Percentiles rank a stretch among this genome's conserved stretches.
Conservation (phyloP, 2,113 vertebrate genomes). For the Ochotona princeps region DNA sequence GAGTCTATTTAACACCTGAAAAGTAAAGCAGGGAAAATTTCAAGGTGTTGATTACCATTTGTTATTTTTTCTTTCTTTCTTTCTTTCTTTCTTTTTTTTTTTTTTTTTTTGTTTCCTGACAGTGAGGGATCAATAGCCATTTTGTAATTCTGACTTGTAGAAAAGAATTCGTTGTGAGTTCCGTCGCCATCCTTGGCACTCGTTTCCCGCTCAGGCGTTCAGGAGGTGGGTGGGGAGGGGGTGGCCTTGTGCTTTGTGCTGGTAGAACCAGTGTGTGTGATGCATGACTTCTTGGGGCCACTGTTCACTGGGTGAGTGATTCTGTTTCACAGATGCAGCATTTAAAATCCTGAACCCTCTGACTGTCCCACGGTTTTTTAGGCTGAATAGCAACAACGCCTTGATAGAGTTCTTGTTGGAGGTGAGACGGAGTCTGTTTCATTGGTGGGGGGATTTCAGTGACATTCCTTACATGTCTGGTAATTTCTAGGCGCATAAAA, state of each 20-base stretch:
- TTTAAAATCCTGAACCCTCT: conserved; percentile 99
- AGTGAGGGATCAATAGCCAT: conserved; percentile 19
- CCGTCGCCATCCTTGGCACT: neutral
- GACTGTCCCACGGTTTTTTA: conserved; percentile 96
- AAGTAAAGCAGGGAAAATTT: conserved; percentile 43
- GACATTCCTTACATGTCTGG: conserved; percentile 44
- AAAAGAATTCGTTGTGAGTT: neutral
- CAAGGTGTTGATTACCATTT: neutral
- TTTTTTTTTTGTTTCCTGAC: conserved; percentile 37
- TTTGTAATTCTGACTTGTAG: neutral
- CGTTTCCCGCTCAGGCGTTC: neutral
- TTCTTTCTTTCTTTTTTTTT: conserved; percentile 10
- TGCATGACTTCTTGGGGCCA: conserved; percentile 49
- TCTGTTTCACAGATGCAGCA: conserved; percentile 94
- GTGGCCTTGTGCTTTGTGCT: neutral
- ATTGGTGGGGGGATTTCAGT: conserved; percentile 39
- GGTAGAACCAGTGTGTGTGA: neutral
- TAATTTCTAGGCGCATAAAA: conserved; percentile 74
- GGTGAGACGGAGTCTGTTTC: conserved; percentile 86
- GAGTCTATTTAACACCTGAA: neutral
- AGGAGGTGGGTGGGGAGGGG: neutral
- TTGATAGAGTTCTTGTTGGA: conserved; percentile 98
- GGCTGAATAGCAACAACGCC: conserved; percentile 98
- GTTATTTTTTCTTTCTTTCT: conserved; percentile 45
- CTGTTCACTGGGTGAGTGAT: conserved; percentile 77